Evolutionary conservation across 2,797 vertebrate genomes (phyloP).

Genomic region (Bufotes viridis): DNA sequence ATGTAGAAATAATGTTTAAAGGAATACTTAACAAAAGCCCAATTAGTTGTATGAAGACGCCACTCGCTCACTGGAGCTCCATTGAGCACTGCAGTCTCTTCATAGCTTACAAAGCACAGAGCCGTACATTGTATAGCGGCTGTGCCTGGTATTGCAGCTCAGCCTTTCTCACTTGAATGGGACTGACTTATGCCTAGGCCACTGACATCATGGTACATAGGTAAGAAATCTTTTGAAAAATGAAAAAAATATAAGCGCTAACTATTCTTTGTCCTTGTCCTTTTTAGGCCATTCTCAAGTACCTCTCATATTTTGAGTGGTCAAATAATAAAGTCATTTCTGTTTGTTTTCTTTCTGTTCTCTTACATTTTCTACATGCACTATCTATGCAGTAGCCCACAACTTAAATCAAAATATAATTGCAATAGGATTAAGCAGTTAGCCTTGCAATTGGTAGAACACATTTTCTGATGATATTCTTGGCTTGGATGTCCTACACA

Average conservation of each 20-base stretch:
- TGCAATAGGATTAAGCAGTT: background rate
- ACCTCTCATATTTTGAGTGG: background rate
- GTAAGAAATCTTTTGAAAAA: too few relatives aligned
- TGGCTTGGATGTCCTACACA: background rate
- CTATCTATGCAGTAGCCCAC: background rate
- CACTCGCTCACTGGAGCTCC: too few relatives aligned
- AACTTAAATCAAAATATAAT: background rate
- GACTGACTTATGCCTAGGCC: too few relatives aligned
- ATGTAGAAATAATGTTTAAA: too few relatives aligned
- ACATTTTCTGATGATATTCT: background rate
- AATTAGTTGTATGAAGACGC: too few relatives aligned
- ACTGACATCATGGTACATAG: too few relatives aligned
- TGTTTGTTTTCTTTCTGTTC: background rate
- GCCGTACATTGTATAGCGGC: too few relatives aligned
- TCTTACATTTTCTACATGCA: background rate
- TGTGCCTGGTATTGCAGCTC: too few relatives aligned
- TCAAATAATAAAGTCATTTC: background rate
- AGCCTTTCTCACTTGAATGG: too few relatives aligned
- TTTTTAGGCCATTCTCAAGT: background rate
- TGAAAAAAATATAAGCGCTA: background rate
- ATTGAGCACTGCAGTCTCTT: too few relatives aligned
- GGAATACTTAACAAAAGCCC: too few relatives aligned
- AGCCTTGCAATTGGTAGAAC: background rate
- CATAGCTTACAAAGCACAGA: too few relatives aligned
- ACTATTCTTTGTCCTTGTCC: background rate